A percentile compares a stretch with the other conserved stretches of the same genome.
These are phyloP conservation scores for Mastigias papua DNA, from an alignment of 30 jellyfish, hydroid and myxozoan species.

Conservation along the genomic window DNA sequence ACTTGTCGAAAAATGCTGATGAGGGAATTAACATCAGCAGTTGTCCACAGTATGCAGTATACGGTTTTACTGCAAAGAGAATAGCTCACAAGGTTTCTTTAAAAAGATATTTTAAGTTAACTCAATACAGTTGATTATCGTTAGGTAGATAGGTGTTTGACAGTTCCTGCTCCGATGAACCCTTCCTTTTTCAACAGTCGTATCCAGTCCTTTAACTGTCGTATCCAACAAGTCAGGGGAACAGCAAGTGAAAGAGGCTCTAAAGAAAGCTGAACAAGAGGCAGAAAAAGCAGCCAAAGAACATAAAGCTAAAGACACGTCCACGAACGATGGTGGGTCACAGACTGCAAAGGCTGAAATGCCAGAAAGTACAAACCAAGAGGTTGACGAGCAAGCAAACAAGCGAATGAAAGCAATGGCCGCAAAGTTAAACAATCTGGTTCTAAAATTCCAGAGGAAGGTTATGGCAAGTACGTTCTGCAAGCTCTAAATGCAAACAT, in stretches of 20 bases:
- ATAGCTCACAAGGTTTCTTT: too few relatives aligned
- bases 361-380: slow-evolving; percentile 63
- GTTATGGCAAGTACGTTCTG: slow-evolving; percentile 85
- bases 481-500: too few relatives aligned
- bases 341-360: slow-evolving; percentile 13
- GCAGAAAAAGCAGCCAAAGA: slow-evolving; percentile 96
- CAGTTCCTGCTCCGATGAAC: not conserved
- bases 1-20: too few relatives aligned
- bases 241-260: slow-evolving; percentile 98
- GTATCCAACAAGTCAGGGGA: slow-evolving; percentile 96
- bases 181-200: slow-evolving; percentile 33
- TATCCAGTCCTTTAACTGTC: slow-evolving; percentile 88
- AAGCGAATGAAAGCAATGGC: slow-evolving; percentile 97
- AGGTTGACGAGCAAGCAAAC: slow-evolving; percentile 86
- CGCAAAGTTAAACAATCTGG: slow-evolving; percentile 83
- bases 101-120: too few relatives aligned
- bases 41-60: too few relatives aligned
- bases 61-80: too few relatives aligned
- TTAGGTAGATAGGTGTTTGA: not conserved
- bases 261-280: slow-evolving; percentile 93
- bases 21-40: too few relatives aligned
- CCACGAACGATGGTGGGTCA: not conserved
- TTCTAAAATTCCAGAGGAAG: slow-evolving; percentile 86
- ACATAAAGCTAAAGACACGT: slow-evolving; percentile 18
- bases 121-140: too few relatives aligned